phyloP scores from a whole-genome alignment of 2,888 invertebrate genomes.

The Pheosia gnoma region DNA sequence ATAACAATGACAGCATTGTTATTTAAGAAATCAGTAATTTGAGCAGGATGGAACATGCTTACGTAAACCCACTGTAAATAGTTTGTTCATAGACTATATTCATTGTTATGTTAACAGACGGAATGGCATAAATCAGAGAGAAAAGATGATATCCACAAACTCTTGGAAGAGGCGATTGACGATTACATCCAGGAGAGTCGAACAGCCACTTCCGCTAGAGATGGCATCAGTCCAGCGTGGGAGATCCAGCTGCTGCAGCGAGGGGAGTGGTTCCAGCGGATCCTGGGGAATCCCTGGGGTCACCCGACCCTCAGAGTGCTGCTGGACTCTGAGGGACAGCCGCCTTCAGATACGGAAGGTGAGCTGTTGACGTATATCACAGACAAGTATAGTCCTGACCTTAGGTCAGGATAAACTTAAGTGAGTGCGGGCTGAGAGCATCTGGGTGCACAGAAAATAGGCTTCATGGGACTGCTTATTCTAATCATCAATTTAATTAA shows the following conservation, averaged over 20 bases:
- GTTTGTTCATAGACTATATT: neutral
- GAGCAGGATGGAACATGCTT: too few species aligned
- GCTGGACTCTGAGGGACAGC: constrained; percentile 81
- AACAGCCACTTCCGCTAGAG: constrained; percentile 55
- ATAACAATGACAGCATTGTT: too few species aligned
- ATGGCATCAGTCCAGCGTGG: constrained; percentile 62
- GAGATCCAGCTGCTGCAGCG: constrained; percentile 75
- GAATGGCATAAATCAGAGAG: constrained; percentile 68
- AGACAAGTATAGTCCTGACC: neutral
- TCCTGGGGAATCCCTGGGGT: constrained; percentile 81
- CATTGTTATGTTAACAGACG: constrained; percentile 48
- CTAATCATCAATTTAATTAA: too few species aligned
- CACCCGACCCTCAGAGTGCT: constrained; percentile 82
- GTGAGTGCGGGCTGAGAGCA: too few species aligned
- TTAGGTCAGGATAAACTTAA: too few species aligned
- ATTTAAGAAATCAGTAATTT: too few species aligned
- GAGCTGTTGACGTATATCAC: constrained; percentile 14
- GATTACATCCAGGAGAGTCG: constrained; percentile 64
- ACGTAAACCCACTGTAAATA: too few species aligned
- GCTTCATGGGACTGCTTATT: too few species aligned
- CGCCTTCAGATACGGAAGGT: constrained; percentile 67
- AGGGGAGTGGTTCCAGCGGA: constrained; percentile 83
- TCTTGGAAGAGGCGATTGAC: constrained; percentile 60
- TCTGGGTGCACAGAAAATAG: too few species aligned
- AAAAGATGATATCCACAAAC: constrained; percentile 56